These are phyloP conservation scores for Armadillidium nasatum DNA, from an alignment of 1,140 invertebrate genomes.

Conservation along the genomic window DNA sequence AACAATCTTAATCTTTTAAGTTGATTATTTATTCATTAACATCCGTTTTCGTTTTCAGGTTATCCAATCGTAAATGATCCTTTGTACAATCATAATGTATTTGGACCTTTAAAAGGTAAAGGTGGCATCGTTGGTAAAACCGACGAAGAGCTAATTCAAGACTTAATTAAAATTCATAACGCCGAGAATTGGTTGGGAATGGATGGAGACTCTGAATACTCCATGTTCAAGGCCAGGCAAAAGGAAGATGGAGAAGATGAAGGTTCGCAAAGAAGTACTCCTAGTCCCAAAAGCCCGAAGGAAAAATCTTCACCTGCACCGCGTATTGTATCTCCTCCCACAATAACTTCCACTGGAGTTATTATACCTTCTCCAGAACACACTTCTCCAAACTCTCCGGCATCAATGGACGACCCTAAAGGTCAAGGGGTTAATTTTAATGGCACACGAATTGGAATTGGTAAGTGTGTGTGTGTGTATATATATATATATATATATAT, in stretches of 20 bases:
- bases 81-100: constrained; percentile 86
- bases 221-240: constrained; percentile 65
- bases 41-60: constrained; percentile 54
- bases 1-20: neutral
- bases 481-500: too few relatives aligned
- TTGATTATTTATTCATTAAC: neutral
- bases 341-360: constrained; percentile 18
- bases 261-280: constrained; percentile 40
- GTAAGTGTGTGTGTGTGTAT: too few relatives aligned
- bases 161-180: constrained; percentile 85
- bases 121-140: constrained; percentile 85
- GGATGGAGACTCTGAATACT: constrained; percentile 77
- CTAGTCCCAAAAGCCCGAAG: constrained; percentile 31
- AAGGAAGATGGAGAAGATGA: constrained; percentile 59
- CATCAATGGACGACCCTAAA: constrained; percentile 21
- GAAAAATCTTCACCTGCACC: constrained; percentile 33
- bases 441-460: neutral
- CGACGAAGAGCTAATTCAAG: constrained; percentile 81
- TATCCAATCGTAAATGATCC: constrained; percentile 96
- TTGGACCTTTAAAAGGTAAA: constrained; percentile 86
- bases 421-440: neutral
- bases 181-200: constrained; percentile 89
- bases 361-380: constrained; percentile 27
- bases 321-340: constrained; percentile 30
- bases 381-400: constrained; percentile 18